A percentile compares a stretch with the other conserved stretches of the same genome.
These are phyloP conservation scores for Perca flavescens DNA, from an alignment of 2,113 vertebrate genomes.

Conservation along the genomic window DNA sequence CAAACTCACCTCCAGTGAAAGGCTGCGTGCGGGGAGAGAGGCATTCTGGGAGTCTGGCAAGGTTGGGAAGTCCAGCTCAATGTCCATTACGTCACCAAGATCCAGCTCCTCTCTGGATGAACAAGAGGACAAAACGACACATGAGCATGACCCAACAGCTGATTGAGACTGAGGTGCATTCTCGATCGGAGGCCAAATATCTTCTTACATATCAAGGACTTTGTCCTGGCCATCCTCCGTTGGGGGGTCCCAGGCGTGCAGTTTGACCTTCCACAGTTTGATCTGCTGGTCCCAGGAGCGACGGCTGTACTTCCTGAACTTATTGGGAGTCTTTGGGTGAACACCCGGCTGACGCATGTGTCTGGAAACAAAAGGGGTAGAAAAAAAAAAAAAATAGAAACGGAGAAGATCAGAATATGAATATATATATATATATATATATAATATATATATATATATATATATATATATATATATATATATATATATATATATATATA, in stretches of 20 bases:
- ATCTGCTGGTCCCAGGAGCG: conserved; percentile 99
- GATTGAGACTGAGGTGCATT: neutral
- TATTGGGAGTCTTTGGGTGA: conserved; percentile 97
- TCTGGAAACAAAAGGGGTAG: conserved; percentile 69
- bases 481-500: no score
- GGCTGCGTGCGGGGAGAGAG: neutral
- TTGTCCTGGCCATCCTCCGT: conserved; percentile 82
- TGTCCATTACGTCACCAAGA: conserved; percentile 91
- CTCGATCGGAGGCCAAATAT: neutral
- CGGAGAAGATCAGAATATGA: neutral
- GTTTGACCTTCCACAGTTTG: conserved; percentile 94
- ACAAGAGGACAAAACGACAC: neutral
- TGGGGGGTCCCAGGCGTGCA: conserved; percentile 96
- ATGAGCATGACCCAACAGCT: neutral
- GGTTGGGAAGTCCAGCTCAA: conserved; percentile 85
- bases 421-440: no score
- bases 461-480: no score
- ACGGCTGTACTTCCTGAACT: conserved; percentile 97
- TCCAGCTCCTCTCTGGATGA: conserved; percentile 86
- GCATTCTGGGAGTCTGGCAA: conserved; percentile 75
- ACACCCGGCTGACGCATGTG: conserved; percentile 90
- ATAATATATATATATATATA: no score
- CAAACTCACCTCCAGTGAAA: conserved; percentile 62
- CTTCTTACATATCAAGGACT: conserved; percentile 87
- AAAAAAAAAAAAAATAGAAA: neutral